Percentiles rank a stretch among this genome's conserved stretches.
phyloP scores from a whole-genome alignment of 2,888 invertebrate genomes.

The Agrochola litura region DNA sequence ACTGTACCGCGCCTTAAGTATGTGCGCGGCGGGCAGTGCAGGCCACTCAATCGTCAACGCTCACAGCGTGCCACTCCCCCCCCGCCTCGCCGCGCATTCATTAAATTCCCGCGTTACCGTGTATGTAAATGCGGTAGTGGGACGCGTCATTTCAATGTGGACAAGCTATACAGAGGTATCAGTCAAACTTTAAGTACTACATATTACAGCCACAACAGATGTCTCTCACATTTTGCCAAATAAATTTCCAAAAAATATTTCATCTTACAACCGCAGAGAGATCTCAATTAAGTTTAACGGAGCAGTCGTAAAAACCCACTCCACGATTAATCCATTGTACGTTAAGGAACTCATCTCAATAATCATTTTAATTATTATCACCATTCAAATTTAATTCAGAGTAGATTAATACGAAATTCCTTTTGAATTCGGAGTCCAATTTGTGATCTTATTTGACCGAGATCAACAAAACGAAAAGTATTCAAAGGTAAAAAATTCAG shows the following conservation, averaged over 20 bases:
- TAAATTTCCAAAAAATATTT: not conserved
- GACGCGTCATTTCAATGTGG: too few relatives aligned
- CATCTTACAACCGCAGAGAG: slow-evolving; percentile 10
- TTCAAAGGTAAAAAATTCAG: slow-evolving; percentile 56
- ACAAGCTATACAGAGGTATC: too few relatives aligned
- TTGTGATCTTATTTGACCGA: slow-evolving; percentile 66
- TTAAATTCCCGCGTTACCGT: too few relatives aligned
- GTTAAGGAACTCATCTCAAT: slow-evolving; percentile 48
- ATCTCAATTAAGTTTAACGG: slow-evolving; percentile 48
- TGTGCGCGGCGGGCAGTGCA: too few relatives aligned
- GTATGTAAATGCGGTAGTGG: too few relatives aligned
- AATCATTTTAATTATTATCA: slow-evolving; percentile 60
- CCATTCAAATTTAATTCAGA: slow-evolving; percentile 57
- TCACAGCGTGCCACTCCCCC: too few relatives aligned
- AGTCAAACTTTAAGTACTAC: too few relatives aligned
- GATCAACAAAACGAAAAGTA: slow-evolving; percentile 64
- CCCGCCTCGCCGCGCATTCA: too few relatives aligned
- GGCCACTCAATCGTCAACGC: too few relatives aligned
- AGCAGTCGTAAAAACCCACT: slow-evolving; percentile 10
- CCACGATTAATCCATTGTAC: slow-evolving; percentile 43
- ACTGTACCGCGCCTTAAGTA: too few relatives aligned
- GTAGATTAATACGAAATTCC: slow-evolving; percentile 60
- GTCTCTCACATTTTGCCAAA: not conserved
- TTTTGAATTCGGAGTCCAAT: slow-evolving; percentile 59
- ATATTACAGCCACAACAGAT: too few relatives aligned